Base-by-base conservation (phyloP, 2,797 vertebrate species). In the Gymnoscopelus microlampas region DNA sequence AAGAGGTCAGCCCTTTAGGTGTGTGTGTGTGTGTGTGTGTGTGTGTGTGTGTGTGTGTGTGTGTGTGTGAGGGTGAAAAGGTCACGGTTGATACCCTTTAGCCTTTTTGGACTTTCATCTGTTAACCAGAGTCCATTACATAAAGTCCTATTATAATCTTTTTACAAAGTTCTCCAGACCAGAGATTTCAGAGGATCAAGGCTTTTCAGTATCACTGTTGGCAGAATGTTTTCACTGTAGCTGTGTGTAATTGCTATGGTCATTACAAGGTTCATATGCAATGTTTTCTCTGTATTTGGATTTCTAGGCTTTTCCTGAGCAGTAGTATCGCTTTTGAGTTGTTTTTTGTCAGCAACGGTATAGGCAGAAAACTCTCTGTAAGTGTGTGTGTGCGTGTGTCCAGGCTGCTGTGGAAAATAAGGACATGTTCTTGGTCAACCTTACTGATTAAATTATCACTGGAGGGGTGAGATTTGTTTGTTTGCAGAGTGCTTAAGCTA, bases 1-100 rank as follows among this genome's bases (percentile, higher is more conserved):
- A 81, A 86, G 88, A 88, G 88, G 91, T 90, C 86, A 84, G 67
- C 47, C 74, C 80, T 82, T 84, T 82, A 71, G 69, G 84, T 48
- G 23, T n/a, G n/a, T n/a, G n/a, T n/a, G n/a, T n/a, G n/a, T n/a
- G n/a, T n/a, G n/a, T 19, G 19, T 19, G 19, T 19, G 19, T 19
- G 19, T 19, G 19, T 19, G 19, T 57, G 53, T 67, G 70, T 71
- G 55, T 51, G 54, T 85, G 73, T 65, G 61, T 23, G 68, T 54
- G 53, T 53, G 24, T 62, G 39, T 10, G 19, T 55, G 13, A 60
- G 77, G 85, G 88, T 89, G 83, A 88, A 88, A 86, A 87, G 88
- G 88, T 91, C 77, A 54, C 68, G 63, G 58, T 53, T 69, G 76
- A 78, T 80, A 71, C 73, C 77, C 71, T 81, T 9, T 44, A 44